These are phyloP conservation scores for Sebastes aleutianus DNA, from an alignment of 2,797 vertebrate species.

Conservation along the genomic window DNA sequence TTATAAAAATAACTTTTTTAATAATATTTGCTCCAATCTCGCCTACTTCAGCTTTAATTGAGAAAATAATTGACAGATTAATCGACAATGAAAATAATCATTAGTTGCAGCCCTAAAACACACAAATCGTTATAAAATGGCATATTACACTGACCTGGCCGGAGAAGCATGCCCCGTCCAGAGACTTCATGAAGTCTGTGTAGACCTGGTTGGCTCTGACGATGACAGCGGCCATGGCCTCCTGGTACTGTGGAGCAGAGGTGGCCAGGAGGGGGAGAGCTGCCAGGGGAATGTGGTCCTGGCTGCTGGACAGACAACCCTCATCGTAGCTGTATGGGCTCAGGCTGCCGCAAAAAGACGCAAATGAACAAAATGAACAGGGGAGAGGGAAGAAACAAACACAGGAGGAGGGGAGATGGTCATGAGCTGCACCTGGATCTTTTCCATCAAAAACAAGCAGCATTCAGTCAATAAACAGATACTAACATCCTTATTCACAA, in stretches of 20 bases:
- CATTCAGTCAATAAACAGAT: conserved; percentile 13
- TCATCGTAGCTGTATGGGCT: conserved; percentile 97
- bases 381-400: conserved; percentile 10
- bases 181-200: conserved; percentile 90
- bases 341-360: conserved; percentile 77
- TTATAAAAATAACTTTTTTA: too few species aligned
- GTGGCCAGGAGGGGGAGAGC: conserved; percentile 95
- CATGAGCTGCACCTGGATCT: conserved; percentile 15
- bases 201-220: conserved; percentile 93
- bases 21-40: too few species aligned
- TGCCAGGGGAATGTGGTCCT: conserved; percentile 96
- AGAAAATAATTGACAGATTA: too few species aligned
- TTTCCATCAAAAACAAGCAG: conserved; percentile 25
- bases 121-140: background rate
- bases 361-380: background rate
- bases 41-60: too few species aligned
- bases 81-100: too few species aligned
- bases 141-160: conserved; percentile 87
- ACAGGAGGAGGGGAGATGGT: background rate
- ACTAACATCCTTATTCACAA: background rate
- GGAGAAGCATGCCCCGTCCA: conserved; percentile 90
- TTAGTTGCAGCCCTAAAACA: background rate
- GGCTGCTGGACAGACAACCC: conserved; percentile 91
- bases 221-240: conserved; percentile 91
- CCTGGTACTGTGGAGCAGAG: conserved; percentile 94